Percentiles rank a stretch among this genome's conserved stretches.
These are phyloP conservation scores for Pollimyrus isidori DNA, from an alignment of 2,113 vertebrate species.

Conservation along the genomic window DNA sequence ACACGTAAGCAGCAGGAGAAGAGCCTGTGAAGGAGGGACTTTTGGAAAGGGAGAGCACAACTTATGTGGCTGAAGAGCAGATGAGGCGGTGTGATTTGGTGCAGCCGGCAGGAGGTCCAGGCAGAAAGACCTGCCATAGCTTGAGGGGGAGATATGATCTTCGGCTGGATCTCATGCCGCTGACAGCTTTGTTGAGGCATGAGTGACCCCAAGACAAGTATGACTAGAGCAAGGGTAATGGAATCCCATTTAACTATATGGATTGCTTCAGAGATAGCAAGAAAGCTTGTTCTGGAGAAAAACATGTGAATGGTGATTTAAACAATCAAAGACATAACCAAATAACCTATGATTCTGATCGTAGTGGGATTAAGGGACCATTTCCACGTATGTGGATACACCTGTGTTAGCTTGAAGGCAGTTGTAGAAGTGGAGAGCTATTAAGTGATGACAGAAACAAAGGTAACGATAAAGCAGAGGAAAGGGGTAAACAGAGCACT, in stretches of 20 bases:
- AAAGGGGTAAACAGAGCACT: background rate
- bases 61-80: background rate
- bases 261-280: background rate
- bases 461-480: background rate
- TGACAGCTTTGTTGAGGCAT: background rate
- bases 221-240: background rate
- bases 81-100: background rate
- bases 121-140: background rate
- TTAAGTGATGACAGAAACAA: background rate
- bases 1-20: background rate
- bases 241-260: background rate
- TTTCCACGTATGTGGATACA: background rate
- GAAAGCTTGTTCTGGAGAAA: background rate
- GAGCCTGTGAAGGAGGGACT: background rate
- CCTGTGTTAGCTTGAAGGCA: background rate
- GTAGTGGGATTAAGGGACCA: background rate
- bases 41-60: background rate
- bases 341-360: background rate
- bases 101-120: background rate
- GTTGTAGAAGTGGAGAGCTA: background rate
- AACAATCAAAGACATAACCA: background rate
- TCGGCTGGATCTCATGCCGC: background rate
- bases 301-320: background rate
- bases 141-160: background rate
- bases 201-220: background rate